Conservation (phyloP, 2,113 vertebrate genomes). For the Tachysurus fulvidraco region DNA sequence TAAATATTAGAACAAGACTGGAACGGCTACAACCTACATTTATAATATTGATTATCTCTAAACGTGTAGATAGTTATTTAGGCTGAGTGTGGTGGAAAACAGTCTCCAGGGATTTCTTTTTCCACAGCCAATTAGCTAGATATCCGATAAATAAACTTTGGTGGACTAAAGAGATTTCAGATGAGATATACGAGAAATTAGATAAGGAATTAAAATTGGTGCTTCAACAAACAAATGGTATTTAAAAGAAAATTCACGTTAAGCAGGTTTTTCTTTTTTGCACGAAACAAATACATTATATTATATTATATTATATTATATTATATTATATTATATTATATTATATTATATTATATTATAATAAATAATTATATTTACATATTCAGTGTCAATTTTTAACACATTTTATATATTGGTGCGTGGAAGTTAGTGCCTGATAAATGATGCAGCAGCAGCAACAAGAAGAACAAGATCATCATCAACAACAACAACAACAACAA, state of each 20-base stretch:
- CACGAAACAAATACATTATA: not conserved
- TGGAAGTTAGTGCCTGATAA: not conserved
- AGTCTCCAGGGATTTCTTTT: constrained; percentile 19
- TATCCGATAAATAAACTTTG: constrained; percentile 32
- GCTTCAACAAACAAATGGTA: not conserved
- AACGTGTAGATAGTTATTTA: not conserved
- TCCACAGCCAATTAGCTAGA: constrained; percentile 34
- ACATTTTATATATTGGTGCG: not conserved
- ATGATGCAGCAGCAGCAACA: not conserved
- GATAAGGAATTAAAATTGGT: not conserved
- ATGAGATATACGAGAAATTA: constrained; percentile 14
- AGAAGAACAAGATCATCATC: too few relatives aligned
- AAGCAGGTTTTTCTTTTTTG: not conserved
- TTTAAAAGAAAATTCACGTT: not conserved
- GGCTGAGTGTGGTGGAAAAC: not conserved
- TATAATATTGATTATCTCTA: constrained; percentile 6
- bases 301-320: not conserved
- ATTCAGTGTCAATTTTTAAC: not conserved
- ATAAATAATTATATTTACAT: too few relatives aligned
- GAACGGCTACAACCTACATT: not conserved
- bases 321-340: not conserved
- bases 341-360: not conserved
- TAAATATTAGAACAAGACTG: not conserved
- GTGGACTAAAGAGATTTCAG: constrained; percentile 2
- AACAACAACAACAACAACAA: not conserved